A percentile compares a stretch with the other conserved stretches of the same genome.
These are phyloP conservation scores for Adelognathus sp. DNA, from an alignment of 2,888 invertebrate genomes.

Conservation along the genomic window DNA sequence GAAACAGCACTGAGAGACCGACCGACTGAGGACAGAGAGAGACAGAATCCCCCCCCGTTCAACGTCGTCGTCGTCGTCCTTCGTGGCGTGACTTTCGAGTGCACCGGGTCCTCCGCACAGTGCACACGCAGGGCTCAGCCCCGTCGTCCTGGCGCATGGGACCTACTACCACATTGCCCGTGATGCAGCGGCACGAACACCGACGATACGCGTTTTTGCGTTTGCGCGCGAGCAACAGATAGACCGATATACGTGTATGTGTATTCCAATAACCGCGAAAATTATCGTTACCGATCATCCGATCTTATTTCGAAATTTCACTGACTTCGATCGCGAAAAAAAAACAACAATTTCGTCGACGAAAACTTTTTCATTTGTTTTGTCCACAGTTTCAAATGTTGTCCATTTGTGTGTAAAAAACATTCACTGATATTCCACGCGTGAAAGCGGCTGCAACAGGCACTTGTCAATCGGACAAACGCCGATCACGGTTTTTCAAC, in stretches of 20 bases:
- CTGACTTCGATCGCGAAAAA: neutral
- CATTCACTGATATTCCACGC: slow-evolving; percentile 56
- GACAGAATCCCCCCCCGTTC: slow-evolving; percentile 15
- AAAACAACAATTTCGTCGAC: neutral
- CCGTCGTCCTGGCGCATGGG: slow-evolving; percentile 36
- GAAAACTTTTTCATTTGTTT: slow-evolving; percentile 1
- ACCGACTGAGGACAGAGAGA: no score
- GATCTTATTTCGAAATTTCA: neutral
- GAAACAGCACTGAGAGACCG: no score
- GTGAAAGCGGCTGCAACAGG: neutral
- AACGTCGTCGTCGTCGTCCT: slow-evolving; percentile 26
- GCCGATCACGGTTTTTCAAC: neutral
- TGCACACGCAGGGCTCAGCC: slow-evolving; percentile 21
- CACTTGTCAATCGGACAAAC: slow-evolving; percentile 35
- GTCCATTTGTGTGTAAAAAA: neutral
- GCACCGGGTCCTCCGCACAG: slow-evolving; percentile 30
- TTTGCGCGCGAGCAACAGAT: neutral
- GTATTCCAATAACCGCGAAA: neutral
- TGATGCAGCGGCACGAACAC: neutral
- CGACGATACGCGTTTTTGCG: neutral
- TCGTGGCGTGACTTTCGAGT: slow-evolving; percentile 42
- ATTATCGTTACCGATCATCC: neutral
- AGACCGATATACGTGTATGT: neutral
- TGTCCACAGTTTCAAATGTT: slow-evolving; percentile 17
- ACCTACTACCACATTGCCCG: neutral